Conservation (phyloP, 1,140 invertebrate species). For the Rhagoletis zephyria region DNA sequence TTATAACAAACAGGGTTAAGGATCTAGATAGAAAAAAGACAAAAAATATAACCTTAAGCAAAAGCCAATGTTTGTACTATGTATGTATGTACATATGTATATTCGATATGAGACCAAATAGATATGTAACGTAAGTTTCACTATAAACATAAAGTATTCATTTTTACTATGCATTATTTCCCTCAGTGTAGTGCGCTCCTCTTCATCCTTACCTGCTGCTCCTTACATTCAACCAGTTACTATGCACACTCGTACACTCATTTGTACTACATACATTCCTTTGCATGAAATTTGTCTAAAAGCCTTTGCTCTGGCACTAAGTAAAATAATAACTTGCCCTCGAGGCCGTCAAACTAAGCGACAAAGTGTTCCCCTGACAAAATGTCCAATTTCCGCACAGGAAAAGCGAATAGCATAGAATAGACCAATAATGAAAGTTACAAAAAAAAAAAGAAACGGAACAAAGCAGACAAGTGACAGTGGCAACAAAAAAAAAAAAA, state of each 20-base stretch:
- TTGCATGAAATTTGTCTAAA: conserved; percentile 11
- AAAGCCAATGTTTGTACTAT: no score
- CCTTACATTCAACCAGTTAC: no score
- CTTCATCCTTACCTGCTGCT: no score
- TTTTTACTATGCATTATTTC: no score
- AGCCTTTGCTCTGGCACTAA: conserved; percentile 20
- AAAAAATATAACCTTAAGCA: no score
- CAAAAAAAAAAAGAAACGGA: neutral
- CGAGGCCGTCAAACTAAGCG: conserved; percentile 21
- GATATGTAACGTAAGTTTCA: no score
- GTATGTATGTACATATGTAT: no score
- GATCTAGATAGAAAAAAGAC: no score
- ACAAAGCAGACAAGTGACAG: neutral
- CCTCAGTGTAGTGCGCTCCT: no score
- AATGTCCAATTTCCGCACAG: conserved; percentile 72
- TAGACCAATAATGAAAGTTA: conserved; percentile 7
- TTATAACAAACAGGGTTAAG: no score
- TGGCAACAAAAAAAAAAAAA: neutral
- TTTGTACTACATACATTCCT: neutral
- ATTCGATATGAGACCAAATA: no score
- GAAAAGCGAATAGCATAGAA: conserved; percentile 60
- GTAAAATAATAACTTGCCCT: conserved; percentile 18
- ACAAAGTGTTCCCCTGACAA: conserved; percentile 67
- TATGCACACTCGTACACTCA: neutral
- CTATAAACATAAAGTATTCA: no score